Evolutionary conservation across 2,113 vertebrate genomes (phyloP).

Genomic region (Centropristis striata): DNA sequence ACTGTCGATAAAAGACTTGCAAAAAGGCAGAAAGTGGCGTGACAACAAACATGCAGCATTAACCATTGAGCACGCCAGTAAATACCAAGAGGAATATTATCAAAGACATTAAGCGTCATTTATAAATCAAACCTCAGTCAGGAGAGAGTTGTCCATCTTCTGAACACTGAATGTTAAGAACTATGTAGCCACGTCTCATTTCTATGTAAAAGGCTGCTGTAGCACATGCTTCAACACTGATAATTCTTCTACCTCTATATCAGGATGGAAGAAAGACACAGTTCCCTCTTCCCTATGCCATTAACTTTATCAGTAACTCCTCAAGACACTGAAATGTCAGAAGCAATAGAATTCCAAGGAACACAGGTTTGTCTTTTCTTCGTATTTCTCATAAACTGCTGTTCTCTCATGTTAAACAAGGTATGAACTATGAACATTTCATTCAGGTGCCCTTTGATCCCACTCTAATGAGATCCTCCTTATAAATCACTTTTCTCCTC

Average conservation of each 20-base stretch:
- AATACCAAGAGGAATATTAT: slow-evolving; percentile 44
- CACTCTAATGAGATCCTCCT: slow-evolving; percentile 25
- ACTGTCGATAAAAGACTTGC: background rate
- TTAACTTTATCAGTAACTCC: slow-evolving; percentile 27
- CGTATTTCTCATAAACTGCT: slow-evolving; percentile 8
- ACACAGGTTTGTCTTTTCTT: slow-evolving; percentile 7
- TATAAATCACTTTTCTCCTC: slow-evolving; percentile 15
- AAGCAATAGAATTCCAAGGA: slow-evolving; percentile 9
- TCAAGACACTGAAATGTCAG: slow-evolving; percentile 34
- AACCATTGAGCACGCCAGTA: slow-evolving; percentile 30
- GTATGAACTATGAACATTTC: slow-evolving; percentile 14
- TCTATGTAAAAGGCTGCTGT: slow-evolving; percentile 33
- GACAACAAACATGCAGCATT: slow-evolving; percentile 36
- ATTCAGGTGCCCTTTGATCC: slow-evolving; percentile 31
- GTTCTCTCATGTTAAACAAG: slow-evolving; percentile 11
- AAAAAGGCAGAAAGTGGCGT: slow-evolving; percentile 45
- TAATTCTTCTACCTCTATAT: slow-evolving; percentile 14
- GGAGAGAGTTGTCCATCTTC: slow-evolving; percentile 33
- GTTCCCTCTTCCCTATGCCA: slow-evolving; percentile 14
- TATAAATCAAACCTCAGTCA: slow-evolving; percentile 17
- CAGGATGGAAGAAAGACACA: slow-evolving; percentile 10
- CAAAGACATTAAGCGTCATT: slow-evolving; percentile 39
- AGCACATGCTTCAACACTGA: background rate
- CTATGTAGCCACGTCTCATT: slow-evolving; percentile 17
- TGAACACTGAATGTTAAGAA: slow-evolving; percentile 18